Evolutionary conservation across 1,140 invertebrate genomes (phyloP).

Genomic region (Trachelipus rathkii): DNA sequence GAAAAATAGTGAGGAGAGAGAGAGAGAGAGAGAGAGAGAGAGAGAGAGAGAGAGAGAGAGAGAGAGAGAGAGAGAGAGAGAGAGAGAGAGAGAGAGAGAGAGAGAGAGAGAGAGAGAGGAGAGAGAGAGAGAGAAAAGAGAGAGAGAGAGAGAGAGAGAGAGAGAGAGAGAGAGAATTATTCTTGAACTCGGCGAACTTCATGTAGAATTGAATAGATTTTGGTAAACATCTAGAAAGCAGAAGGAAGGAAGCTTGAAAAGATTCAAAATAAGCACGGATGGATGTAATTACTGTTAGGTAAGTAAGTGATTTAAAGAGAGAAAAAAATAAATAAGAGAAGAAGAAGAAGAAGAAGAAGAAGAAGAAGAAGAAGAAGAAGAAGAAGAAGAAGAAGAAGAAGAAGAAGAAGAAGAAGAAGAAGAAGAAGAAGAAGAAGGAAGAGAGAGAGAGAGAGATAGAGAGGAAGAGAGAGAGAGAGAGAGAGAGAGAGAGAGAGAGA

Average conservation of each 20-base stretch:
- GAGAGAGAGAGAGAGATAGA: not conserved
- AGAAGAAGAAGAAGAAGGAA: too few relatives aligned
- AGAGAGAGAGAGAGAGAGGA: not conserved
- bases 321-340: not conserved
- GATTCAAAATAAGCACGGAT: too few relatives aligned
- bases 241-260: too few relatives aligned
- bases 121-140: not conserved
- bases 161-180: not conserved
- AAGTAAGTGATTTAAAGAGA: not conserved
- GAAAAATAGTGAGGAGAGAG: not conserved
- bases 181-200: too few relatives aligned
- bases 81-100: not conserved
- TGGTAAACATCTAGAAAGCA: too few relatives aligned
- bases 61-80: constrained; percentile 3
- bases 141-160: too few relatives aligned
- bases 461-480: not conserved
- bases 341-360: not conserved
- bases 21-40: not conserved
- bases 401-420: too few relatives aligned
- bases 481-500: too few relatives aligned
- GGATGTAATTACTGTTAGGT: not conserved
- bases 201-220: too few relatives aligned
- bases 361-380: not conserved
- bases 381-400: not conserved
- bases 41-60: constrained; percentile 9